A percentile compares a stretch with the other conserved stretches of the same genome.
Conservation (phyloP, 2,888 invertebrate species). For the Anagyrus pseudococci region DNA sequence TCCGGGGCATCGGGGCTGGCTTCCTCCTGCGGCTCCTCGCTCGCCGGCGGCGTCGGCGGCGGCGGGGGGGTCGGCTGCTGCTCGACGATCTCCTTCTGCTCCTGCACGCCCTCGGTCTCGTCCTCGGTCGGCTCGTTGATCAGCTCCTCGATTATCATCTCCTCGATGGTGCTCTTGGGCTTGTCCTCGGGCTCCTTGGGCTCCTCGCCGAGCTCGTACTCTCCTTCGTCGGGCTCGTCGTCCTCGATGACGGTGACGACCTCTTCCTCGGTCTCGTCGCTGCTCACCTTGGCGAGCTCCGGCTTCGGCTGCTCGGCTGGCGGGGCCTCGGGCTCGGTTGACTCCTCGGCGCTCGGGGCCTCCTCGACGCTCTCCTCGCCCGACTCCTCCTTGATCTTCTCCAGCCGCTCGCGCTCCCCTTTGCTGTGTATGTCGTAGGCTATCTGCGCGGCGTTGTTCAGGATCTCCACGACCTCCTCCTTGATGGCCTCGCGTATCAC, state of each 20-base stretch:
- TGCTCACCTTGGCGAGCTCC: slow-evolving; percentile 11
- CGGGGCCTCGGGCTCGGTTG: neutral
- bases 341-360: neutral
- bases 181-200: slow-evolving; percentile 11
- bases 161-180: slow-evolving; percentile 28
- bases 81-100: slow-evolving; percentile 35
- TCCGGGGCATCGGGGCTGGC: neutral
- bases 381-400: slow-evolving; percentile 31
- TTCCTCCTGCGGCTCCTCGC: neutral
- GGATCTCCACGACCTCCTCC: slow-evolving; percentile 35
- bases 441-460: slow-evolving; percentile 34
- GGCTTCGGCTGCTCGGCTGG: neutral
- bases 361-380: slow-evolving; percentile 7
- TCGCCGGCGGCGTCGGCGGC: too few species aligned
- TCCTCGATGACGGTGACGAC: slow-evolving; percentile 16
- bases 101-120: slow-evolving; percentile 35
- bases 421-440: slow-evolving; percentile 31
- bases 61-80: too few species aligned
- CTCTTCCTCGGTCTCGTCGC: slow-evolving; percentile 26
- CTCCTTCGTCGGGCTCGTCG: slow-evolving; percentile 8
- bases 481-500: slow-evolving; percentile 25
- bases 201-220: slow-evolving; percentile 17
- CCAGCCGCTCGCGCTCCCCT: slow-evolving; percentile 30
- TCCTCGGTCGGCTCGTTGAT: slow-evolving; percentile 33
- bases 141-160: slow-evolving; percentile 37